A percentile compares a stretch with the other conserved stretches of the same genome.
phyloP scores from a whole-genome alignment of 2,888 invertebrate genomes.

The Vanessa cardui region DNA sequence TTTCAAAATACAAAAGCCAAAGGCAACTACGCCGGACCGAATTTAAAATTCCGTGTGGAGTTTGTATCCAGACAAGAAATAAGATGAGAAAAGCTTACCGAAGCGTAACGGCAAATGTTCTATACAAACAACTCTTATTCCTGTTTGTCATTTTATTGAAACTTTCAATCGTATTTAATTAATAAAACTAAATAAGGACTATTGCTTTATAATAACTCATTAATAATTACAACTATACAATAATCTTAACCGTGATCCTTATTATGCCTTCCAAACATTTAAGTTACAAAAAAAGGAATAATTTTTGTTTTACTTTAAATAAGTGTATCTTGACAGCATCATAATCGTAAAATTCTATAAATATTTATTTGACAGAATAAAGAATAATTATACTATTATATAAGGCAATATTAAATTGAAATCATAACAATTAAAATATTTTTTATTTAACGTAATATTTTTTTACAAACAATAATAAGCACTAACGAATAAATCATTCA shows the following conservation, averaged over 20 bases:
- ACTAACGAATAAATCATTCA: slow-evolving; percentile 2
- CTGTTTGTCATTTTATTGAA: slow-evolving; percentile 14
- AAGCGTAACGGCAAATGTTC: slow-evolving; percentile 26
- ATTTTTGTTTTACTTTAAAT: too few species aligned
- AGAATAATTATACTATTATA: too few species aligned
- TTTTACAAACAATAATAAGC: not conserved
- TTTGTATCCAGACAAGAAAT: slow-evolving; percentile 41
- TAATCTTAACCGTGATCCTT: too few species aligned
- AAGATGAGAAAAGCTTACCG: slow-evolving; percentile 28
- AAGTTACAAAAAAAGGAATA: too few species aligned
- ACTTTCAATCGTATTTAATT: not conserved
- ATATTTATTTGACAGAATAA: too few species aligned
- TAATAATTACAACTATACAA: too few species aligned
- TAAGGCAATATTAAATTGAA: too few species aligned
- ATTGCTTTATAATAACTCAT: not conserved
- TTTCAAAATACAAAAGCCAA: slow-evolving; percentile 37
- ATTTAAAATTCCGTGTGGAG: slow-evolving; percentile 41
- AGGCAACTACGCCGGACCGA: slow-evolving; percentile 31
- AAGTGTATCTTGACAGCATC: too few species aligned
- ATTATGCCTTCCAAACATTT: too few species aligned
- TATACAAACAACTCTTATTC: slow-evolving; percentile 19
- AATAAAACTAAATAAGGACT: not conserved
- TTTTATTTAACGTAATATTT: too few species aligned
- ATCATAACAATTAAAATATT: too few species aligned
- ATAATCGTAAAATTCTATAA: too few species aligned